Percentiles rank a stretch among this genome's conserved stretches.
These are phyloP conservation scores for Phlogophora meticulosa DNA, from an alignment of 2,888 invertebrate species.

Conservation along the genomic window DNA sequence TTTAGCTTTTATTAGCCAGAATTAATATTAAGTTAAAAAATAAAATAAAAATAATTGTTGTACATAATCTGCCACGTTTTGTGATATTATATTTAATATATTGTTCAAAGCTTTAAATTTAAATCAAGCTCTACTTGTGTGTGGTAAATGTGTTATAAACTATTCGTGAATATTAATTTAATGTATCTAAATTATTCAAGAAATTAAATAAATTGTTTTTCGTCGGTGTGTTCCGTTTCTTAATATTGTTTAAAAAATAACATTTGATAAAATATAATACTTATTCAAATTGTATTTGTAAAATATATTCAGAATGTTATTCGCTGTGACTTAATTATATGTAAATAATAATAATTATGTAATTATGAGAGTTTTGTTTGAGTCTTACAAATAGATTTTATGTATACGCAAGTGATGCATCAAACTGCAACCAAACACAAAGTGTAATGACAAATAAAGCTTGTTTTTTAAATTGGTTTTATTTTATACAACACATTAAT, in stretches of 20 bases:
- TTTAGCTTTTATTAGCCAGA: conserved; percentile 55
- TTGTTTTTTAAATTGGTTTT: conserved; percentile 79
- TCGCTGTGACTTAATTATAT: conserved; percentile 70
- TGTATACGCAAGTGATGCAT: conserved; percentile 65
- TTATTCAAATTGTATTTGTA: conserved; percentile 61
- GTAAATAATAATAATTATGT: conserved; percentile 65
- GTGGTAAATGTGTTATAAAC: conserved; percentile 48
- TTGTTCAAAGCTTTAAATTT: conserved; percentile 66
- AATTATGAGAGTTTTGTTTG: conserved; percentile 52
- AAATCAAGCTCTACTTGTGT: conserved; percentile 57
- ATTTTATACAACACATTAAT: conserved; percentile 51
- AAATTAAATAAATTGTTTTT: background rate
- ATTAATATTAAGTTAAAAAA: conserved; percentile 46
- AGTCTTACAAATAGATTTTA: conserved; percentile 57
- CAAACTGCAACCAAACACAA: conserved; percentile 75
- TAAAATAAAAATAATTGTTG: conserved; percentile 47
- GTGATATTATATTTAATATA: conserved; percentile 67
- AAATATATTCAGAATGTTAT: conserved; percentile 59
- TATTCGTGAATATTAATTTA: conserved; percentile 19
- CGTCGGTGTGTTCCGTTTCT: conserved; percentile 4
- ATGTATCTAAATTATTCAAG: conserved; percentile 1
- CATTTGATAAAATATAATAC: conserved; percentile 15
- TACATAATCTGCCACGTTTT: conserved; percentile 67
- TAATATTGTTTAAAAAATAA: conserved; percentile 4
- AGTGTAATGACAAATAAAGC: conserved; percentile 88